phyloP scores from a whole-genome alignment of 2,888 invertebrate genomes.

The Lymantria dispar region DNA sequence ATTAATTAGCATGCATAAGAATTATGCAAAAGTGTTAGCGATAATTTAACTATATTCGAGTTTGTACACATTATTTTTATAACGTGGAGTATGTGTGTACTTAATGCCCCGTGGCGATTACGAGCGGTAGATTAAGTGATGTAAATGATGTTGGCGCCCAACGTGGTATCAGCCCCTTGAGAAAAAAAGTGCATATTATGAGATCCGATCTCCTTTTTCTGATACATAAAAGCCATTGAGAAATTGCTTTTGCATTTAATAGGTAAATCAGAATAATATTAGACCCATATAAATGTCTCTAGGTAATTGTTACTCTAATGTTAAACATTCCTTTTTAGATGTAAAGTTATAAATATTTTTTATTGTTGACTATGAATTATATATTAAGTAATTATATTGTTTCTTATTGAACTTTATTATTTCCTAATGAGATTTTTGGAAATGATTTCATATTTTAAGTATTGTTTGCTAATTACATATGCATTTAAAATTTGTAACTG shows the following conservation, averaged over 20 bases:
- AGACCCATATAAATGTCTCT: conserved; percentile 9
- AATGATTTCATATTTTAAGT: neutral
- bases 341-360: conserved; percentile 10
- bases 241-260: conserved; percentile 26
- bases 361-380: neutral
- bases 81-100: too few relatives aligned
- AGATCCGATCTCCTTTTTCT: conserved; percentile 13
- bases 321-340: conserved; percentile 23
- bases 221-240: conserved; percentile 13
- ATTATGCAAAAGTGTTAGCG: conserved; percentile 7
- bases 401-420: neutral
- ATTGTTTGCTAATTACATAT: neutral
- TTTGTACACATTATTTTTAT: too few relatives aligned
- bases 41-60: too few relatives aligned
- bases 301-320: neutral
- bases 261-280: conserved; percentile 11
- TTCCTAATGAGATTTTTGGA: neutral
- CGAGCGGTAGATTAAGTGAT: neutral
- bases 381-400: neutral
- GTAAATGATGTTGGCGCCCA: conserved; percentile 29
- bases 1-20: conserved; percentile 18
- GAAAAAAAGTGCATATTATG: conserved; percentile 4
- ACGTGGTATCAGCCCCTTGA: conserved; percentile 13
- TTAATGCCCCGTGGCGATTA: too few relatives aligned
- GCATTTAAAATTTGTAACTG: neutral